A percentile compares a stretch with the other conserved stretches of the same genome.
phyloP scores from a whole-genome alignment of 2,797 vertebrate genomes.

The Acanthurus lineatus region DNA sequence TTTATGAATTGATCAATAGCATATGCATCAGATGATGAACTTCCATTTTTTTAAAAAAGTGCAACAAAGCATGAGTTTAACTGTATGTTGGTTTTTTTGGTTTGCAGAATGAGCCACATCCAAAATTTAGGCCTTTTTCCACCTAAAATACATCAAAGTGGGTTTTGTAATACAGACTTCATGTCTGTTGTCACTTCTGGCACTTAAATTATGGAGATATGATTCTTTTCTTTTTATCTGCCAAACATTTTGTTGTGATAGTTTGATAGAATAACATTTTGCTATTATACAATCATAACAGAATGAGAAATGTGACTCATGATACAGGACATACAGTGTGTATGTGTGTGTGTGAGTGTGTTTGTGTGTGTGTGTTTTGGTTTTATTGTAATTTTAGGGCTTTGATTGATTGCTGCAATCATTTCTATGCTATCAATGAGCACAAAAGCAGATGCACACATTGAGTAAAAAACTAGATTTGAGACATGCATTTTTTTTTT shows the following conservation, averaged over 20 bases:
- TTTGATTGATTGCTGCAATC: slow-evolving; percentile 79
- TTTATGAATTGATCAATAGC: slow-evolving; percentile 49
- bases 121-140: slow-evolving; percentile 11
- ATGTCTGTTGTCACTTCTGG: slow-evolving; percentile 52
- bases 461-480: slow-evolving; percentile 55
- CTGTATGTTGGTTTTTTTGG: neutral
- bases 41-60: slow-evolving; percentile 4
- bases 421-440: slow-evolving; percentile 79
- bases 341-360: slow-evolving; percentile 28
- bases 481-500: slow-evolving; percentile 41
- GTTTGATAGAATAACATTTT: slow-evolving; percentile 51
- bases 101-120: slow-evolving; percentile 17
- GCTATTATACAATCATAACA: slow-evolving; percentile 72
- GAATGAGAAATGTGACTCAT: slow-evolving; percentile 65
- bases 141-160: slow-evolving; percentile 12
- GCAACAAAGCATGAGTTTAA: neutral
- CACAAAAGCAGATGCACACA: slow-evolving; percentile 81
- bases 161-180: slow-evolving; percentile 21
- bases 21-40: slow-evolving; percentile 23
- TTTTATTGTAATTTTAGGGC: slow-evolving; percentile 75
- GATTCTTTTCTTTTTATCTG: slow-evolving; percentile 23
- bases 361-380: slow-evolving; percentile 36
- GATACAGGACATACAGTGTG: slow-evolving; percentile 45
- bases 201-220: slow-evolving; percentile 35
- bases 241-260: slow-evolving; percentile 59